Evolutionary conservation across 1,140 invertebrate genomes (phyloP).

Genomic region (Phocides pigmalion): DNA sequence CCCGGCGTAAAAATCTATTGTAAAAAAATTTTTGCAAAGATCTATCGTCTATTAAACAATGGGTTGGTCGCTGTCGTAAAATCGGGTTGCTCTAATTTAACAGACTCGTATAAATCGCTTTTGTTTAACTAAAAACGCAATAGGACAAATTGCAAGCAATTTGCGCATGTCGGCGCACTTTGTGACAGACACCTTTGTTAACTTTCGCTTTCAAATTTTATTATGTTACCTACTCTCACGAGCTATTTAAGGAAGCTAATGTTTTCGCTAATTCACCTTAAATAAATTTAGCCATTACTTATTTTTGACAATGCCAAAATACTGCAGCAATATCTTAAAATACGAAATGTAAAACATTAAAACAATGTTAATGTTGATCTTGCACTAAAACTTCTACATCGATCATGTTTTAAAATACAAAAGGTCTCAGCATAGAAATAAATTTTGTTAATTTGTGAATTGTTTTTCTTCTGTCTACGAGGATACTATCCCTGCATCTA

Average conservation of each 20-base stretch:
- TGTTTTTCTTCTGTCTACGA: no score
- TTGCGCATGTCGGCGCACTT: slow-evolving; percentile 64
- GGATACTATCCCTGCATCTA: no score
- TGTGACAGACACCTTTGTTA: slow-evolving; percentile 51
- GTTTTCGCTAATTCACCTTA: slow-evolving; percentile 12
- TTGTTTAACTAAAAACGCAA: slow-evolving; percentile 66
- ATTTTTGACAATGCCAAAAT: not conserved
- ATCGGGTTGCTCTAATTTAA: slow-evolving; percentile 64
- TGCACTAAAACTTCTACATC: no score
- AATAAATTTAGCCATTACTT: slow-evolving; percentile 1
- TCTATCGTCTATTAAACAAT: slow-evolving; percentile 60
- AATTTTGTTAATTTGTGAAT: no score
- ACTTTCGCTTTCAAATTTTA: slow-evolving; percentile 51
- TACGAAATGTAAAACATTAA: no score
- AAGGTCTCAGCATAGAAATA: no score
- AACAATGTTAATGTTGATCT: not conserved
- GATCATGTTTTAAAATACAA: no score
- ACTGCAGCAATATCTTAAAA: not conserved
- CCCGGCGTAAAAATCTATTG: slow-evolving; percentile 44
- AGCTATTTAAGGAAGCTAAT: slow-evolving; percentile 11
- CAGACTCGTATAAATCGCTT: slow-evolving; percentile 52
- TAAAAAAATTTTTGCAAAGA: slow-evolving; percentile 62
- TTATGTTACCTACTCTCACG: slow-evolving; percentile 34
- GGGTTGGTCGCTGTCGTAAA: slow-evolving; percentile 54
- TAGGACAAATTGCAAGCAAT: slow-evolving; percentile 53